A percentile compares a stretch with the other conserved stretches of the same genome.
phyloP scores from a whole-genome alignment of 2,888 invertebrate species.

The Latrodectus elegans region DNA sequence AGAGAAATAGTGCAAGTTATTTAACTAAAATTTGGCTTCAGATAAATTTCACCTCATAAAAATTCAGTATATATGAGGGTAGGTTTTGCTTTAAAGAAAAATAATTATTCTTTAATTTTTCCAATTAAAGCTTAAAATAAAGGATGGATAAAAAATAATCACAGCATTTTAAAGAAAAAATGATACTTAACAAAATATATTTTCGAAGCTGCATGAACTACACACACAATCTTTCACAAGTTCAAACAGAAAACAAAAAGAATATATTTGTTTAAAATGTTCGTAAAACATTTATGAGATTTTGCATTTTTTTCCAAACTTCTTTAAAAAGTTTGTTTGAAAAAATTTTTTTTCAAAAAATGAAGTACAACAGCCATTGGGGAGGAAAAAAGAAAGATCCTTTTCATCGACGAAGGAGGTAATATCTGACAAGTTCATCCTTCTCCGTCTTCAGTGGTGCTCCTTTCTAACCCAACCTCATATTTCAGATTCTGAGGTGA shows the following conservation, averaged over 20 bases:
- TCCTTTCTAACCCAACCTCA: slow-evolving; percentile 12
- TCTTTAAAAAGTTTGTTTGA: slow-evolving; percentile 21
- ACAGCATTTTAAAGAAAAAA: slow-evolving; percentile 42
- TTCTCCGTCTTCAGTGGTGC: slow-evolving; percentile 11
- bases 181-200: slow-evolving; percentile 21
- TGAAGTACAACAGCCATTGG: slow-evolving; percentile 64
- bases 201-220: slow-evolving; percentile 50
- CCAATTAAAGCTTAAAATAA: not conserved
- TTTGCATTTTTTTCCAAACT: slow-evolving; percentile 19
- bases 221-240: slow-evolving; percentile 26
- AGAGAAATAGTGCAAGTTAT: slow-evolving; percentile 26
- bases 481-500: slow-evolving; percentile 54
- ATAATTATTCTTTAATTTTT: slow-evolving; percentile 7
- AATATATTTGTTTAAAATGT: slow-evolving; percentile 47
- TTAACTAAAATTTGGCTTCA: not conserved
- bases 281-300: slow-evolving; percentile 50
- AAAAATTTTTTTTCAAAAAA: slow-evolving; percentile 24
- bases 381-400: slow-evolving; percentile 26
- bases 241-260: slow-evolving; percentile 41
- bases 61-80: slow-evolving; percentile 43
- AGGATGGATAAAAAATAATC: slow-evolving; percentile 32
- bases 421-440: not conserved
- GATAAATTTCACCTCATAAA: slow-evolving; percentile 29
- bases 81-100: slow-evolving; percentile 41
- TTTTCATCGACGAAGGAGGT: not conserved